These are phyloP conservation scores for Limnephilus auricula DNA, from an alignment of 2,888 invertebrate species.

Conservation along the genomic window DNA sequence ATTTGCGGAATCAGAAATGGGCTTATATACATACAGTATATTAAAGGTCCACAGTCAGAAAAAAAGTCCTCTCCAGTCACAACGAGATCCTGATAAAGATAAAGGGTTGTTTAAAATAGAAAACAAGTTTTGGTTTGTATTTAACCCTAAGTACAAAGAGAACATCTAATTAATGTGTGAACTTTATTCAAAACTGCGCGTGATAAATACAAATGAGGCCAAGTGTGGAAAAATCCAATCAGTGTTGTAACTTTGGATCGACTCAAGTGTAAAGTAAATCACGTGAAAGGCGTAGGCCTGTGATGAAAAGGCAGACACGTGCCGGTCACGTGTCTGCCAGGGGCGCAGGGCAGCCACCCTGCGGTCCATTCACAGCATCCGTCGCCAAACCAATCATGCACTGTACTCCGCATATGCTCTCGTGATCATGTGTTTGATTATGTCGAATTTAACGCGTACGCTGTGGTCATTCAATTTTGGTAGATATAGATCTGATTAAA, in stretches of 20 bases:
- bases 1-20: not conserved
- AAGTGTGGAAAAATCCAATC: slow-evolving; percentile 52
- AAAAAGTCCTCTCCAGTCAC: not conserved
- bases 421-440: not conserved
- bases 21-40: not conserved
- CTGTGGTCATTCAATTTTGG: not conserved
- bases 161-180: not conserved
- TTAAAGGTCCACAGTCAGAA: not conserved
- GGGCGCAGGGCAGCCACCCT: not conserved
- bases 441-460: not conserved
- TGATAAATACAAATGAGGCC: slow-evolving; percentile 52
- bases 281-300: slow-evolving; percentile 48
- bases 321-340: slow-evolving; percentile 34
- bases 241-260: slow-evolving; percentile 42
- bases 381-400: slow-evolving; percentile 4
- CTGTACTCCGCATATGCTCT: not conserved
- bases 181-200: not conserved
- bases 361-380: slow-evolving; percentile 11
- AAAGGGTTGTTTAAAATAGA: not conserved
- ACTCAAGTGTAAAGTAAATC: slow-evolving; percentile 58
- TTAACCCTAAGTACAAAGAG: not conserved
- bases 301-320: slow-evolving; percentile 26
- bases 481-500: not conserved
- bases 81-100: not conserved
- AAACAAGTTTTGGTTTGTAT: not conserved